Evolutionary conservation across 2,888 invertebrate species (phyloP), one percentile per base, ranked within the genome.

Genomic region (Ophonus ardosiacus): DNA sequence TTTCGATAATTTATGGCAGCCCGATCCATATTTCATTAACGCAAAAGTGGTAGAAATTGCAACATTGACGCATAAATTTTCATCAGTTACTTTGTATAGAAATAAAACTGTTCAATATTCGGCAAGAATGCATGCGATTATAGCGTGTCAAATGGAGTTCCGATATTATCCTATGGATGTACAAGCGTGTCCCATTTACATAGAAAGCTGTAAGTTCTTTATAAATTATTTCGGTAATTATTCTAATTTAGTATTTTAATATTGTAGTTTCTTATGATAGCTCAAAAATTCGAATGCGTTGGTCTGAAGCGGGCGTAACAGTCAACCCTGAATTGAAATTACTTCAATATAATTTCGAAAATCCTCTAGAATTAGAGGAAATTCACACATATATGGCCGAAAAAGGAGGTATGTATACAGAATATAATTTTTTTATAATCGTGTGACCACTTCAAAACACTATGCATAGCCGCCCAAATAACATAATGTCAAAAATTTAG

Each of bases 111-210:
- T 97, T 31, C 92, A 95, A 85, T 97, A 96, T 90, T 94, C 96
- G 4, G 96, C 96, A 0, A 92, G 97, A 86, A 96, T 97, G 96
- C 96, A 96, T 89, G 96, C 96, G 0, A 96, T 96, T 87, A 95
- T 97, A 81, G 96, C 96, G 86, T 97, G 97, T 90, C 96, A 96
- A 91, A 97, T 97, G 96, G 96, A 96, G 90, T 97, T 97, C 90
- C 95, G 96, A 90, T 93, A 96, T 80, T 97, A 97, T 89, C 97
- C 97, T 24, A 96, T 96, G 95, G 97, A 97, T 90, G 96, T 96
- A 88, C 97, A 97, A 93, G 94, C 95, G 51, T 97, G 97, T 89
- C 96, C 96, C 8, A 95, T 97, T 89, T 95, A 95, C 88, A 95
- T 97, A 86, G 96, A 97, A 91, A 97, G 97, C 90, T 97, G 97